Base-by-base conservation (phyloP, 2,888 invertebrate genomes). In the Lampropteryx suffumata region DNA sequence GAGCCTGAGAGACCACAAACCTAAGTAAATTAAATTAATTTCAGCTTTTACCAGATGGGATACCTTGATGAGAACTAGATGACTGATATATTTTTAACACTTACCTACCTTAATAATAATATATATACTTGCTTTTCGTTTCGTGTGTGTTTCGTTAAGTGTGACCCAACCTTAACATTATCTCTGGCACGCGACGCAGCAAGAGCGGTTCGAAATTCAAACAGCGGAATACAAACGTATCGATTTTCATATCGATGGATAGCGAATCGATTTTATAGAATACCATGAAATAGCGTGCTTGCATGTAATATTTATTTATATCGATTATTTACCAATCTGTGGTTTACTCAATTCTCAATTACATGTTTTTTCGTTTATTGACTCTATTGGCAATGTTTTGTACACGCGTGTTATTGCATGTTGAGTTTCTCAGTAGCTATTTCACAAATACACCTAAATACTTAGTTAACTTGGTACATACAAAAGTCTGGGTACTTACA, bases 131-230 rank as follows among this genome's bases (percentile, higher is more conserved):
- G n/a, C n/a, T n/a, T n/a, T n/a, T n/a, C n/a, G n/a, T n/a, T n/a
- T n/a, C n/a, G n/a, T n/a, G n/a, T n/a, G n/a, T n/a, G n/a, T n/a
- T n/a, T n/a, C n/a, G n/a, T n/a, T n/a, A 54, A 50, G 56, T 65
- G 39, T 45, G 43, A 5, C 30, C 43, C 29, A 40, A 37, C 57
- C 71, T 49, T 73, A 61, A 64, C 55, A 39, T 43, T 50, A 47
- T 53, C 55, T 56, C 62, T 59, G 79, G 84, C 84, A 84, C 83
- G 84, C 81, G 84, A 82, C 84, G 75, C 73, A 21, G n/a, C n/a
- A n/a, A n/a, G n/a, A 30, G 63, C 71, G 57, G 62, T 66, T 66
- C 65, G 55, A 61, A 69, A 71, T 66, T 67, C 64, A 73, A 73
- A 79, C 75, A 76, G 68, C 69, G 43, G 64, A 65, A 73, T 68